Evolutionary conservation across 92 coral and sea anemone genomes (phyloP), one percentile per base, ranked within the genome.

Genomic region (Chrysogorgia sp.): DNA sequence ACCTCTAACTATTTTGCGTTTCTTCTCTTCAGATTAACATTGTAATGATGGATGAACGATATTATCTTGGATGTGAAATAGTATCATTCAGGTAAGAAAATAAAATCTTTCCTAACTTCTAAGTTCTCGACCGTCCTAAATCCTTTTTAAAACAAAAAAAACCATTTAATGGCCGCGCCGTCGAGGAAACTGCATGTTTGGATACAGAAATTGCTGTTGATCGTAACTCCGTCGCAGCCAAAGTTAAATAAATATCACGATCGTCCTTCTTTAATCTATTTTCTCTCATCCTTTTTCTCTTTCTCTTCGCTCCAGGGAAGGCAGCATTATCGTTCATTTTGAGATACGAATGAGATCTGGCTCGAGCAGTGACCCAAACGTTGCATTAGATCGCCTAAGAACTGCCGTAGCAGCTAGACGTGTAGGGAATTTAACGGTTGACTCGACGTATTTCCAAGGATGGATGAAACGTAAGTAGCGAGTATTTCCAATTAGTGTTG

Each of bases 11-110:
- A 23, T 2, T 57, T 23, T 57, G 5, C 23, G n/a, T 57, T 29
- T 13, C 63, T 65, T 19, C 29, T n/a, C 43, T 68, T 68, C 25
- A 68, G 75, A 34, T 68, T 40, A 58, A 68, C 43, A 0, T 21
- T 17, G 21, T 47, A 1, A 68, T 68, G 75, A 68, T 19, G 10
- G 40, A 14, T 13, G 57, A 68, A 15, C 15, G 0, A n/a, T 14
- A 41, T 47, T 68, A 68, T 34, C 19, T 40, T 13, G 75, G 45
- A 25, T 41, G 57, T 47, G 10, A 23, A 68, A 34, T 68, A 34
- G 25, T 34, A n/a, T 26, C 32, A 30, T 40, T 68, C 50, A 40
- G 75, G 75, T 68, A 10, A 26, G 4, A 2, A 15, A 12, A 47
- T n/a, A 47, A 15, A 37, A n/a, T n/a, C n/a, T 37, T 4, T 37